A percentile compares a stretch with the other conserved stretches of the same genome.
These are phyloP conservation scores for Synergus japonicus DNA, from an alignment of 2,888 invertebrate genomes.

Conservation along the genomic window DNA sequence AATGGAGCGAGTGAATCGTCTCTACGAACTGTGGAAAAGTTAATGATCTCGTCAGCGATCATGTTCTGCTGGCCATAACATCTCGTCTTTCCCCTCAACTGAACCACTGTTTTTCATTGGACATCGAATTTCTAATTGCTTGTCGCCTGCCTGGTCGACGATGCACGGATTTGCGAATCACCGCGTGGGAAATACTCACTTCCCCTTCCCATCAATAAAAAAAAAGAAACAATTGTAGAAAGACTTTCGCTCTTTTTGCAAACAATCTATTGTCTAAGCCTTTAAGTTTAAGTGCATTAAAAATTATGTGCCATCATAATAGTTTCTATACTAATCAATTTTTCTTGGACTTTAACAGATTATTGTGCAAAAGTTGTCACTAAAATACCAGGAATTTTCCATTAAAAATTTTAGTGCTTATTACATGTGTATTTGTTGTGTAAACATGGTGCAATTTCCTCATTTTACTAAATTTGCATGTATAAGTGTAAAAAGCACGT, in stretches of 20 bases:
- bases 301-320: not conserved
- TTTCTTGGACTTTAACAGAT: not conserved
- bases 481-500: not conserved
- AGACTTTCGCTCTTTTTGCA: constrained; percentile 24
- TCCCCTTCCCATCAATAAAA: not conserved
- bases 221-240: constrained; percentile 4
- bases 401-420: too few species aligned
- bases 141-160: constrained; percentile 13
- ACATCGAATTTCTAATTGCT: constrained; percentile 31
- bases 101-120: not conserved
- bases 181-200: constrained; percentile 24
- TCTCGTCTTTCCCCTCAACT: constrained; percentile 8
- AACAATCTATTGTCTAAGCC: not conserved
- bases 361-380: not conserved
- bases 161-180: constrained; percentile 22
- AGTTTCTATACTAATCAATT: not conserved
- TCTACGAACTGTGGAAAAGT: constrained; percentile 35
- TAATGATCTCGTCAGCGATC: constrained; percentile 35
- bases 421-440: too few species aligned
- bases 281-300: not conserved
- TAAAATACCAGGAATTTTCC: too few species aligned
- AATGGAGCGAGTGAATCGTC: constrained; percentile 33
- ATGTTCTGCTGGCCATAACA: constrained; percentile 35
- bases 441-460: too few species aligned
- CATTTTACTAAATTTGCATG: too few species aligned